Base-by-base conservation (phyloP, 2,113 vertebrate genomes). In the Erinaceus europaeus region DNA sequence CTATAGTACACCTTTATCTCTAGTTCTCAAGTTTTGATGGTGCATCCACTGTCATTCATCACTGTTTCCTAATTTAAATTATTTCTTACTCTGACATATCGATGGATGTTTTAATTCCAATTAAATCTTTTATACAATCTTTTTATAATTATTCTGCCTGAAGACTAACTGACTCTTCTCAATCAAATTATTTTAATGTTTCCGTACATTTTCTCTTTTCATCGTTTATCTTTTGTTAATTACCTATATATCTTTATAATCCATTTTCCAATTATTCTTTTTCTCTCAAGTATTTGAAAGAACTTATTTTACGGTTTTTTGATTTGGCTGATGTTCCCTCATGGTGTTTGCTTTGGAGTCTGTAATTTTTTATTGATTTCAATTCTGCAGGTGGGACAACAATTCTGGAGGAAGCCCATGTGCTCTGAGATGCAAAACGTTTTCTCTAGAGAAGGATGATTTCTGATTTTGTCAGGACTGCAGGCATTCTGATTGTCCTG, bases 281-380 rank as follows among this genome's bases (percentile, higher is more conserved):
- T 50, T 15, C 65, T 77, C 57, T 77, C 29, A 36, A 14, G 23
- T 68, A 69, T 5, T 50, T 12, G 8, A 14, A 6, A 0, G 1
- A 67, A 75, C 67, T 69, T 53, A 71, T n/a, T 68, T 81, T 85
- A 81, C 38, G 69, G 18, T 65, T 81, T 89, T 84, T 18, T 68
- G 9, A 68, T 32, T 73, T 55, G 18, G 3, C 20, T 46, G 25
- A 59, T 57, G 15, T 71, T 90, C 9, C 7, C 29, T 87, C 2
- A 27, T 69, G 38, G 12, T n/a, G 3, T 8, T 87, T 17, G 42
- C 1, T 32, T 79, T 36, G 27, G 18, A 74, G 27, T 74, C 71
- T 48, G 34, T 61, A 29, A 38, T 17, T 79, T 78, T 83, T 77
- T 69, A 80, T 32, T 82, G 32, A 67, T 76, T 68, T 14, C 8